Conservation (phyloP, 2,888 invertebrate genomes). For the Amphipyra berbera region DNA sequence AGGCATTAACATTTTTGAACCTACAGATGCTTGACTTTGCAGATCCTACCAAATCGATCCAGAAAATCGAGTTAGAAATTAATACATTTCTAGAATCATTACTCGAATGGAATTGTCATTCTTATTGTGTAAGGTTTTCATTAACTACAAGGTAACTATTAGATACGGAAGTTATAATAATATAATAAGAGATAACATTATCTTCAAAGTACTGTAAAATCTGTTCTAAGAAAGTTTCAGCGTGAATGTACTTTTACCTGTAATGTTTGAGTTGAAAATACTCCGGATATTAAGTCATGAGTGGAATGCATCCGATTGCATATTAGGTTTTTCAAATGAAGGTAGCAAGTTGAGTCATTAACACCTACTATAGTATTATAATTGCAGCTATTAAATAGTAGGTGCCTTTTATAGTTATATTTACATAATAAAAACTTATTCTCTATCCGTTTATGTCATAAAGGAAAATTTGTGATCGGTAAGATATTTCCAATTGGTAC, state of each 20-base stretch:
- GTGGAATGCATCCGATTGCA: slow-evolving; percentile 22
- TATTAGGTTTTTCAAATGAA: slow-evolving; percentile 13
- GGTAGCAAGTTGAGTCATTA: slow-evolving; percentile 22
- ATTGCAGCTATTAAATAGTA: slow-evolving; percentile 17
- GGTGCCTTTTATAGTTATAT: neutral
- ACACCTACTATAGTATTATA: slow-evolving; percentile 9
- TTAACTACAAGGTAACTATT: too few species aligned
- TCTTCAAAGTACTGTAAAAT: neutral
- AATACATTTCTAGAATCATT: too few species aligned
- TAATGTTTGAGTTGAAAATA: slow-evolving; percentile 25
- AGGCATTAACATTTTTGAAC: too few species aligned
- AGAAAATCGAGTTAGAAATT: too few species aligned
- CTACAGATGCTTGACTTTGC: too few species aligned
- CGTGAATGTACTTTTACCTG: slow-evolving; percentile 15
- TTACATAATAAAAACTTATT: slow-evolving; percentile 9
- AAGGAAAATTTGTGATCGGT: slow-evolving; percentile 17
- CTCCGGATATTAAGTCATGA: slow-evolving; percentile 12
- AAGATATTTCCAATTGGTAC: slow-evolving; percentile 3
- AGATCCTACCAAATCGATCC: too few species aligned
- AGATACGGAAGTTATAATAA: too few species aligned
- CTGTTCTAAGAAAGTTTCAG: slow-evolving; percentile 32
- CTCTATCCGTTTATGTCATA: neutral
- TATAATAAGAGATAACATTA: too few species aligned
- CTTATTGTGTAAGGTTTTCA: too few species aligned
- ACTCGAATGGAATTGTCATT: too few species aligned